These are phyloP conservation scores for Pseudoips prasinana DNA, from an alignment of 2,888 invertebrate species.

Conservation along the genomic window DNA sequence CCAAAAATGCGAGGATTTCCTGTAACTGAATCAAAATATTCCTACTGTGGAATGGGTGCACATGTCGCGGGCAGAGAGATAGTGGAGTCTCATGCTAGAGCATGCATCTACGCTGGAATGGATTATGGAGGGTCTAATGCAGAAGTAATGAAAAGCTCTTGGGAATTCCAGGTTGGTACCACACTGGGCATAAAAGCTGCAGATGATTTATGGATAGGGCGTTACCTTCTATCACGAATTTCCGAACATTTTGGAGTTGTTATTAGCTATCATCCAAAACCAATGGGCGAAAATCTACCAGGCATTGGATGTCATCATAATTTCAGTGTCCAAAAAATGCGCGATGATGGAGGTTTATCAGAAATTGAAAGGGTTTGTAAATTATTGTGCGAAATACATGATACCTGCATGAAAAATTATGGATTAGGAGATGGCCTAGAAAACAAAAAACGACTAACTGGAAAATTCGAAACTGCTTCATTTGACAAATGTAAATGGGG, in stretches of 20 bases:
- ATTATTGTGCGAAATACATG: constrained; percentile 65
- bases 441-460: constrained; percentile 96
- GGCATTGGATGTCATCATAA: constrained; percentile 95
- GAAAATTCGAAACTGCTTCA: constrained; percentile 96
- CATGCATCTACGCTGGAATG: constrained; percentile 96
- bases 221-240: constrained; percentile 90
- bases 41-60: constrained; percentile 97
- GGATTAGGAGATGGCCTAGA: constrained; percentile 94
- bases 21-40: constrained; percentile 88
- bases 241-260: constrained; percentile 92
- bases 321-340: constrained; percentile 93
- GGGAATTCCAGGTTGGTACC: constrained; percentile 96
- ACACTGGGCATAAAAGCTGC: constrained; percentile 91
- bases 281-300: constrained; percentile 91
- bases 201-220: constrained; percentile 93
- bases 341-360: constrained; percentile 86
- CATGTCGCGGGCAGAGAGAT: constrained; percentile 96
- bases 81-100: constrained; percentile 91
- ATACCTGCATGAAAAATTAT: constrained; percentile 93
- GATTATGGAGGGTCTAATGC: constrained; percentile 96
- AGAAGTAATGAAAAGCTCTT: constrained; percentile 99
- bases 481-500: constrained; percentile 94
- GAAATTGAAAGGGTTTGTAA: constrained; percentile 95
- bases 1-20: constrained; percentile 95
- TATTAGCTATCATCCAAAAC: constrained; percentile 87